phyloP scores from a whole-genome alignment of 2,797 vertebrate species.

The Setipinna tenuifilis region DNA sequence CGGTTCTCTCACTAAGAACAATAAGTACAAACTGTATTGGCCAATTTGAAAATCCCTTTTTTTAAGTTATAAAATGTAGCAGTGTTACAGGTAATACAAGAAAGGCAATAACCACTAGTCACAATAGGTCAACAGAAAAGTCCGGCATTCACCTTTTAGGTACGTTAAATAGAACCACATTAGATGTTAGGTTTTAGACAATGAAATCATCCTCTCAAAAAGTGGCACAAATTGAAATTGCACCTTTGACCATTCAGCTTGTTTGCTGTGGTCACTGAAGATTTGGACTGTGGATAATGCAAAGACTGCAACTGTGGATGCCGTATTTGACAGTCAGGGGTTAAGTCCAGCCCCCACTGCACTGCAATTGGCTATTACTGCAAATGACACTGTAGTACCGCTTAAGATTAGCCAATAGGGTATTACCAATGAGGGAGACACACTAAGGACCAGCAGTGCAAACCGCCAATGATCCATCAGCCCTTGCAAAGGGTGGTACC shows the following conservation, averaged over 20 bases:
- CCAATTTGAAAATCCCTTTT: not conserved
- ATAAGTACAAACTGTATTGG: not conserved
- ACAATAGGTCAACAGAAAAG: not conserved
- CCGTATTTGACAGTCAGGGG: not conserved
- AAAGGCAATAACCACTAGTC: not conserved
- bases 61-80: not conserved
- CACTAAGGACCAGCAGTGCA: not conserved
- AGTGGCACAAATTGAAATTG: not conserved
- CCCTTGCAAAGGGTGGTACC: not conserved
- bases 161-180: not conserved
- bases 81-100: not conserved
- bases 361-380: not conserved
- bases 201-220: not conserved
- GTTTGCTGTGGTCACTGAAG: not conserved
- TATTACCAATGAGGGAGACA: not conserved
- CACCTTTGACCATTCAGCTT: not conserved
- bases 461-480: not conserved
- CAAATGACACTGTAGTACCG: not conserved
- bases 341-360: not conserved
- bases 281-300: not conserved
- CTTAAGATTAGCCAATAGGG: not conserved
- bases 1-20: slow-evolving; percentile 4
- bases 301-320: not conserved
- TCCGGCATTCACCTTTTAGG: not conserved
- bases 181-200: not conserved